These are phyloP conservation scores for Chelidonichthys spinosus DNA, from an alignment of 2,797 vertebrate species.

Conservation along the genomic window DNA sequence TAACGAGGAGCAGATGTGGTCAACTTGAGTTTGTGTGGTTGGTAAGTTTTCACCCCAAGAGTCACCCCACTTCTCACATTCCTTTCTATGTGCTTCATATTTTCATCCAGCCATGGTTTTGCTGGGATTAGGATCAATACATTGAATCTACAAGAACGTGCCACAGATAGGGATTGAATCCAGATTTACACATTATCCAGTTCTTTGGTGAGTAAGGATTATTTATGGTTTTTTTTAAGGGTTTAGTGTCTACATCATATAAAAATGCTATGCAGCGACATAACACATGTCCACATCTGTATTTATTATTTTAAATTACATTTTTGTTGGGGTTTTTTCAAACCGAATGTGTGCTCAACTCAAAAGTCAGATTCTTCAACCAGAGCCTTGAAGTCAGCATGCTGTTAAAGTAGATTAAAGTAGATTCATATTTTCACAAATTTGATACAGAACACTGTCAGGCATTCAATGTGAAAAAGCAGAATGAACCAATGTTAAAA, in stretches of 20 bases:
- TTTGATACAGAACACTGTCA: conserved; percentile 51
- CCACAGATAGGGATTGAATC: neutral
- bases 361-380: neutral
- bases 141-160: neutral
- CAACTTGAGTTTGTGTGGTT: neutral
- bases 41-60: neutral
- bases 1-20: neutral
- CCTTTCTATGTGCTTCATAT: neutral
- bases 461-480: conserved; percentile 41
- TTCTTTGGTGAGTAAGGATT: neutral
- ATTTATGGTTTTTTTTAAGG: neutral
- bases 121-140: neutral
- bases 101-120: neutral
- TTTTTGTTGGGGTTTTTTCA: neutral
- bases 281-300: neutral
- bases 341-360: neutral
- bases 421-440: conserved; percentile 36
- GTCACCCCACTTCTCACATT: neutral
- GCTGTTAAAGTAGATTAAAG: conserved; percentile 33
- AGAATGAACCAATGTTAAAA: conserved; percentile 15
- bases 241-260: neutral
- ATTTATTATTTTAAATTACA: neutral
- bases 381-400: conserved; percentile 14
- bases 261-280: neutral
- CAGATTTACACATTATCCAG: neutral